These are phyloP conservation scores for Erebia aethiops DNA, from an alignment of 2,888 invertebrate genomes.

Conservation along the genomic window DNA sequence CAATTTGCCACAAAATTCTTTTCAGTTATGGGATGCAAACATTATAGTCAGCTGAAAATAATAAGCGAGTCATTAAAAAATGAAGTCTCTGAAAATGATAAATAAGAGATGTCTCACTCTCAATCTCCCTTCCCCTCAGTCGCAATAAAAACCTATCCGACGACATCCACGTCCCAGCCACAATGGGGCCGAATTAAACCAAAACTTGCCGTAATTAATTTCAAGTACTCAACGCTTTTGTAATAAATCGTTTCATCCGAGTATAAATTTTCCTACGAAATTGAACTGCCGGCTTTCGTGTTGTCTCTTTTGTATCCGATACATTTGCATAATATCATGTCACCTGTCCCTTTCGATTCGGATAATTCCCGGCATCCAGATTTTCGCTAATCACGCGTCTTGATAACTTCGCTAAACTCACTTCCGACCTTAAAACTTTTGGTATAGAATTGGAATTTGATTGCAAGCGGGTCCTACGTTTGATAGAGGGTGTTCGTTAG, in stretches of 20 bases:
- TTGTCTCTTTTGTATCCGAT: slow-evolving; percentile 60
- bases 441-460: slow-evolving; percentile 51
- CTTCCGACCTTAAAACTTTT: slow-evolving; percentile 48
- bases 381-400: slow-evolving; percentile 78
- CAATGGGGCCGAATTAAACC: slow-evolving; percentile 48
- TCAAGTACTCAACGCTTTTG: slow-evolving; percentile 81
- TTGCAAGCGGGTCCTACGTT: slow-evolving; percentile 31
- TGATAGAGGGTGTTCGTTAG: slow-evolving; percentile 48
- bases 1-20: neutral
- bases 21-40: neutral
- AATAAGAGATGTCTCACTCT: slow-evolving; percentile 7
- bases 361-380: slow-evolving; percentile 81
- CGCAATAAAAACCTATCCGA: slow-evolving; percentile 45
- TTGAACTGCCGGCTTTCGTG: slow-evolving; percentile 62
- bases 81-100: slow-evolving; percentile 9
- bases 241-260: slow-evolving; percentile 82
- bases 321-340: slow-evolving; percentile 75
- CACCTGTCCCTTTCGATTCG: slow-evolving; percentile 78
- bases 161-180: slow-evolving; percentile 40
- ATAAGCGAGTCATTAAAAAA: neutral
- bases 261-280: slow-evolving; percentile 70
- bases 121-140: slow-evolving; percentile 21
- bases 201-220: slow-evolving; percentile 71
- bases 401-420: slow-evolving; percentile 41
- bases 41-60: neutral